Base-by-base conservation (phyloP, 2,888 invertebrate genomes). In the Dexiosoma caninum region DNA sequence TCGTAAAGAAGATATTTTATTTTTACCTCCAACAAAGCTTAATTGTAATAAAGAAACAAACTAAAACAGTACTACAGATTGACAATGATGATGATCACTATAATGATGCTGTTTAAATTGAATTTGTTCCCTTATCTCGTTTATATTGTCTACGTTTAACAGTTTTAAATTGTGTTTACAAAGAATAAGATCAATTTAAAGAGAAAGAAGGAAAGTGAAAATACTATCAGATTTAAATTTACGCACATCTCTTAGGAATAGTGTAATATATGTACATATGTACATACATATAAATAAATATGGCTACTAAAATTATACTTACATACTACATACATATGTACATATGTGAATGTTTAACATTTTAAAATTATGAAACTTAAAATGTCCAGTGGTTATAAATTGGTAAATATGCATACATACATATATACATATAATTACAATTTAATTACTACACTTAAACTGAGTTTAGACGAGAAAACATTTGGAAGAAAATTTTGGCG, bases 21-120 rank as follows among this genome's bases (percentile, higher is more conserved):
- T 66, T 76, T 53, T 80, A 67, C 76, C 80, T 76, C 76, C 80
- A 80, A 67, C 80, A 80, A 76, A 76, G 76, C 71, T 80, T 80
- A 80, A 76, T 67, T 80, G 80, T 55, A 75, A 71, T 71, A 67
- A 76, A 75, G 66, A 70, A 66, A 62, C 21, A 42, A 57, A 71
- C 49, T 64, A 40, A 57, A 71, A 71, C 46, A 23, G 64, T 71
- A 66, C 30, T 2, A 37, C 21, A 7, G 8, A 9, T n/a, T 46
- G 46, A 62, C 59, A 37, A 64, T 44, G 19, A 53, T 71, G 64
- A 42, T 70, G 67, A 53, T 66, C 42, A 37, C 51, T 72, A 46
- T 57, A 57, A 69, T 44, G 71, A 57, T 67, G 59, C 49, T 66
- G 35, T 59, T 35, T 57, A 51, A 49, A 66, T 66, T 53, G 35